Conservation (phyloP, 2,888 invertebrate species). For the Cantharis flavilabris region DNA sequence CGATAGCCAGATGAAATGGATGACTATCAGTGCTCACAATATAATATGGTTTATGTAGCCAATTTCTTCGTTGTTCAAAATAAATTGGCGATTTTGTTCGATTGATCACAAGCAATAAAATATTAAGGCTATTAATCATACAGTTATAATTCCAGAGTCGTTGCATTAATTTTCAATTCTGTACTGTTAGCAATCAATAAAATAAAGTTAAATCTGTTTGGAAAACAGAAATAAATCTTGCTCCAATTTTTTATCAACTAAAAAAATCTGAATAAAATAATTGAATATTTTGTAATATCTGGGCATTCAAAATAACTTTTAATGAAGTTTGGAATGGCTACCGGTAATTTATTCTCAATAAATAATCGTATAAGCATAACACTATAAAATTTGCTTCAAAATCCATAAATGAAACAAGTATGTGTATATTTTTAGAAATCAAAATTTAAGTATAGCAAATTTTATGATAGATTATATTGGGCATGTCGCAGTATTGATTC, state of each 20-base stretch:
- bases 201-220: not conserved
- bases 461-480: not conserved
- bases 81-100: not conserved
- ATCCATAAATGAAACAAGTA: not conserved
- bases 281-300: not conserved
- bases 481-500: not conserved
- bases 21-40: not conserved
- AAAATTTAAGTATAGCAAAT: not conserved
- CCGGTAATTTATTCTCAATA: not conserved
- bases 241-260: not conserved
- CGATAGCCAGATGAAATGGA: not conserved
- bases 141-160: not conserved
- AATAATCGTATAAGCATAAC: not conserved
- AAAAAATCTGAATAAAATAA: not conserved
- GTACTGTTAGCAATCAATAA: not conserved
- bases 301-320: not conserved
- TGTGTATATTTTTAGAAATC: not conserved
- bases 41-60: not conserved
- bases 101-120: not conserved
- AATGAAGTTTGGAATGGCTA: not conserved
- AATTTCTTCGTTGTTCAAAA: not conserved
- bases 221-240: not conserved
- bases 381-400: not conserved
- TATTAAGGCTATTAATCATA: not conserved
- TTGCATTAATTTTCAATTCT: not conserved